phyloP scores from a whole-genome alignment of 2,797 vertebrate species.

The Peromyscus attwateri region DNA sequence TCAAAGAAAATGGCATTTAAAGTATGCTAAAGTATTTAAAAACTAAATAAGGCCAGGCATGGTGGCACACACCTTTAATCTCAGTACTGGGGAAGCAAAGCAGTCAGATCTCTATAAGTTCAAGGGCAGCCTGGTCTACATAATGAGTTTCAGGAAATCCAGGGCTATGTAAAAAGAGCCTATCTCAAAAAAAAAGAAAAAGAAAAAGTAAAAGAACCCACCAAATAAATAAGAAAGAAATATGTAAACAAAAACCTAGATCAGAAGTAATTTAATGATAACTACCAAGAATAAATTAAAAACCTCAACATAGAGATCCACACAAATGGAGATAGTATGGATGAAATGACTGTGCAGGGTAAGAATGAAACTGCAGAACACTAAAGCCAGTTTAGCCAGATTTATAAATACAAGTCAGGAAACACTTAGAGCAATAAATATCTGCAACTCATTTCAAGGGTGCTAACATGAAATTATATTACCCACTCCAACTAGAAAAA shows the following conservation, averaged over 20 bases:
- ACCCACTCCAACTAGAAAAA: fast-evolving
- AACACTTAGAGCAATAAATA: not conserved
- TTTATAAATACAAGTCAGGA: not conserved
- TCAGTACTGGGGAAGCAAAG: not conserved
- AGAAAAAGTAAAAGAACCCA: too few species aligned
- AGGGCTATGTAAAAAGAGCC: not conserved
- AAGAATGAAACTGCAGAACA: not conserved
- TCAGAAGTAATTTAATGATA: not conserved
- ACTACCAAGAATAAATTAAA: not conserved
- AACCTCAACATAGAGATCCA: not conserved
- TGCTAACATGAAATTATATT: not conserved
- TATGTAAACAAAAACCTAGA: not conserved
- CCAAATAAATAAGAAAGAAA: not conserved
- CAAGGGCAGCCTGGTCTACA: not conserved
- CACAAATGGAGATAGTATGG: not conserved
- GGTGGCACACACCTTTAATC: not conserved
- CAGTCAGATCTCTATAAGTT: not conserved
- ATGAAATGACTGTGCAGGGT: not conserved
- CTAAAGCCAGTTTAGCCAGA: not conserved
- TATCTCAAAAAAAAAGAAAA: not conserved
- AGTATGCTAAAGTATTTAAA: not conserved
- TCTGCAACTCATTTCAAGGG: not conserved
- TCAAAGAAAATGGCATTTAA: not conserved
- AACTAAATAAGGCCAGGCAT: not conserved
- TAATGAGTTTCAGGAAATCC: not conserved